These are phyloP conservation scores for Brachypteracias leptosomus DNA, from an alignment of 2,113 vertebrate genomes.

Conservation along the genomic window DNA sequence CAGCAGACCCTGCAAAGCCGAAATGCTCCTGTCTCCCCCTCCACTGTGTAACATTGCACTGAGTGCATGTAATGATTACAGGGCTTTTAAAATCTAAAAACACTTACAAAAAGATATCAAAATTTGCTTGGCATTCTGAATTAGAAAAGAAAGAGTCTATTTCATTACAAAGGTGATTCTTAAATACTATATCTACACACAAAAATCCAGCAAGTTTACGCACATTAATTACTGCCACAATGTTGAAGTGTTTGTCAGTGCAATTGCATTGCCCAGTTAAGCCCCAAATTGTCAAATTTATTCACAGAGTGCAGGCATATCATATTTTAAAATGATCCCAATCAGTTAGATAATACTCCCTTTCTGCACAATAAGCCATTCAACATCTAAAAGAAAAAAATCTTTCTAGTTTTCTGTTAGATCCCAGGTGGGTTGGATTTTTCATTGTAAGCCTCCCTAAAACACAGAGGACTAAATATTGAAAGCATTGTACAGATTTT, in stretches of 20 bases:
- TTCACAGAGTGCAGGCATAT: not conserved
- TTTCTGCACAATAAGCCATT: not conserved
- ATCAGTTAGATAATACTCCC: constrained; percentile 9
- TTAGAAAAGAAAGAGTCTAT: not conserved
- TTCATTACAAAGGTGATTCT: not conserved
- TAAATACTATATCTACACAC: not conserved
- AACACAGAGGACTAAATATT: not conserved
- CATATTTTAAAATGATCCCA: not conserved
- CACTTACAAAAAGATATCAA: not conserved
- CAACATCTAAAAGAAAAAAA: not conserved
- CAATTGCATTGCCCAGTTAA: constrained; percentile 32
- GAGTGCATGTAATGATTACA: not conserved
- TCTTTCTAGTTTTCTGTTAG: not conserved
- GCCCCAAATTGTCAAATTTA: not conserved
- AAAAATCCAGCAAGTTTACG: constrained; percentile 14
- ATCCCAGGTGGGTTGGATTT: not conserved
- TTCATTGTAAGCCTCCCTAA: not conserved
- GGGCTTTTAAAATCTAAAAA: not conserved
- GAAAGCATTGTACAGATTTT: not conserved
- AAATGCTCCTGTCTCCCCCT: not conserved
- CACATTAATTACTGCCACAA: constrained; percentile 17
- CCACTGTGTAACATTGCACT: not conserved
- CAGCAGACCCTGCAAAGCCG: not conserved
- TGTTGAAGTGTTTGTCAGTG: not conserved
- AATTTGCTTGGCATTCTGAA: not conserved